Evolutionary conservation across 2,797 vertebrate species (phyloP).

Genomic region (Labeo calbasu): DNA sequence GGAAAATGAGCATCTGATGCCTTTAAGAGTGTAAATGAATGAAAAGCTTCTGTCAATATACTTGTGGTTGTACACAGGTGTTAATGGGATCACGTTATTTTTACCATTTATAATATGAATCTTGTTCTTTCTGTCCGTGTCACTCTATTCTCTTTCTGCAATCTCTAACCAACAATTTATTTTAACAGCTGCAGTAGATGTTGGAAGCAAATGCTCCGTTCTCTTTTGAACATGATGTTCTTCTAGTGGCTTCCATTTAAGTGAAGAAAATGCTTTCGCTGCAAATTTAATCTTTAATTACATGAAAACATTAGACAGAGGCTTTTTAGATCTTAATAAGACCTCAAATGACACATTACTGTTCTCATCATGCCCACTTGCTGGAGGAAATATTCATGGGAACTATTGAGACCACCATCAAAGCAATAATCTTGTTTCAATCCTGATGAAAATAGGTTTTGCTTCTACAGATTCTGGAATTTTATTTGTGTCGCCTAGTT

Average conservation of each 20-base stretch:
- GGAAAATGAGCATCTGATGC: no score
- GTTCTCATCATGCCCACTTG: background rate
- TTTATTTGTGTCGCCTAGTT: background rate
- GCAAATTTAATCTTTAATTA: background rate
- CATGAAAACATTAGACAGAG: background rate
- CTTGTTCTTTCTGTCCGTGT: background rate
- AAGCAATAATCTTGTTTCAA: background rate
- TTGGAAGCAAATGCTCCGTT: slow-evolving; percentile 29
- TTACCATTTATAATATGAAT: background rate
- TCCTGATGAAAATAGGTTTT: background rate
- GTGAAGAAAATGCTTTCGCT: background rate
- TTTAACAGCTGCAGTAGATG: slow-evolving; percentile 42
- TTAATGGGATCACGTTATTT: background rate
- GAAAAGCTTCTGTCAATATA: background rate
- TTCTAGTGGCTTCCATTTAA: slow-evolving; percentile 13
- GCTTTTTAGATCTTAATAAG: background rate
- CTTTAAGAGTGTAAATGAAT: background rate
- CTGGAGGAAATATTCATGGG: background rate
- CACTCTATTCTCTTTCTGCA: background rate
- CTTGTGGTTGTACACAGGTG: background rate
- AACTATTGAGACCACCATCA: background rate
- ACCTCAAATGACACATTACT: background rate
- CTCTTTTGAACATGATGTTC: slow-evolving; percentile 30
- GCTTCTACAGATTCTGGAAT: background rate
- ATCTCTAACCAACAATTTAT: slow-evolving; percentile 32